phyloP scores from a whole-genome alignment of 2,113 vertebrate species.

The Lophotis ruficrista region DNA sequence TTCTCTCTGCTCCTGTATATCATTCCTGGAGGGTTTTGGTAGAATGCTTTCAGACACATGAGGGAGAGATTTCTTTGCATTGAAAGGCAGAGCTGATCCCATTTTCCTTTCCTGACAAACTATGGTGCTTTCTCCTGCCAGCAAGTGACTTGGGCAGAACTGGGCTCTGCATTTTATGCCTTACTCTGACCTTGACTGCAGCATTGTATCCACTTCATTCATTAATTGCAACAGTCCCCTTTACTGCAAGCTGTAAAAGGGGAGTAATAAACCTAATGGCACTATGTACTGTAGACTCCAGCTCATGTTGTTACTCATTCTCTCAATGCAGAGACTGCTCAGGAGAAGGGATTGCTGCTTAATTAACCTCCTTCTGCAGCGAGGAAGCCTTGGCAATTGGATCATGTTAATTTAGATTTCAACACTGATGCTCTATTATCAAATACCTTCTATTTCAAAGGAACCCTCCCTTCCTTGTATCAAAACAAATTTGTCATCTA shows the following conservation, averaged over 20 bases:
- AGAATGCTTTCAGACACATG: neutral
- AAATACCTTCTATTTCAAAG: neutral
- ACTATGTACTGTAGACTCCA: neutral
- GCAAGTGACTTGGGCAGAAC: neutral
- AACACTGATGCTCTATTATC: neutral
- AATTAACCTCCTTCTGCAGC: conserved; percentile 7
- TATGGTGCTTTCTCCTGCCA: neutral
- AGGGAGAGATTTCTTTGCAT: neutral
- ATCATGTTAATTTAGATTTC: conserved; percentile 7
- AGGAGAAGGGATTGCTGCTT: neutral
- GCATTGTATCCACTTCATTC: neutral
- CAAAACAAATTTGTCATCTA: conserved; percentile 3
- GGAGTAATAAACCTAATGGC: conserved; percentile 19
- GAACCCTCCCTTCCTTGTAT: neutral
- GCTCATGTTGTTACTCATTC: neutral
- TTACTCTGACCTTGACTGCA: neutral
- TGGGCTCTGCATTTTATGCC: neutral
- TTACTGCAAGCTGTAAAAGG: neutral
- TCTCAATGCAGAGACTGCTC: neutral
- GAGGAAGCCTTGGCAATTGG: neutral
- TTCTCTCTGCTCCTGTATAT: neutral
- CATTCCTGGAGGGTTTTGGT: neutral
- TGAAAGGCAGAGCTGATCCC: neutral
- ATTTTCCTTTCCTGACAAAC: neutral
- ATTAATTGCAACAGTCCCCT: neutral